phyloP scores from a whole-genome alignment of 2,113 vertebrate genomes.

The Tragulus kanchil region DNA sequence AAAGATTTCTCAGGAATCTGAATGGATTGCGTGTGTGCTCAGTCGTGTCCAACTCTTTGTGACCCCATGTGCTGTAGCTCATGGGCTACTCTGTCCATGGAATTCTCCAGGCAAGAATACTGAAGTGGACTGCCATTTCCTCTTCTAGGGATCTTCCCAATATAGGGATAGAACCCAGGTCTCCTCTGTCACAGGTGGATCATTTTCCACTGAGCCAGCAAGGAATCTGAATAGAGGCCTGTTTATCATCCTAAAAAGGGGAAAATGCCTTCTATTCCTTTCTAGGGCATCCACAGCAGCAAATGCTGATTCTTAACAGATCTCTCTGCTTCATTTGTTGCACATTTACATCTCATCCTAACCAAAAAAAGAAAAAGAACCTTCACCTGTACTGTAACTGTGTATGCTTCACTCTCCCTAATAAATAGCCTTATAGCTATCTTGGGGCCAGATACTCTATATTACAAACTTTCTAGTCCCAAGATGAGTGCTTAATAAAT shows the following conservation, averaged over 20 bases:
- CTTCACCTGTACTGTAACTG: background rate
- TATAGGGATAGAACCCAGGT: background rate
- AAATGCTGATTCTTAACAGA: background rate
- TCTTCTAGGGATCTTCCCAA: background rate
- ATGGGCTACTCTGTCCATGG: background rate
- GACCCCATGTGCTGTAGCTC: background rate
- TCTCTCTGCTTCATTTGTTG: background rate
- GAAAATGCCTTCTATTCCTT: background rate
- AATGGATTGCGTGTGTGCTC: background rate
- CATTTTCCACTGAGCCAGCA: background rate
- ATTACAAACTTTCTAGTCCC: background rate
- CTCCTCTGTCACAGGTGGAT: background rate
- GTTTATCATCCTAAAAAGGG: background rate
- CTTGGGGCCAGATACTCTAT: background rate
- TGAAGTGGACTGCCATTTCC: background rate
- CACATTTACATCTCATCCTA: background rate
- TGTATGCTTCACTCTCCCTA: background rate
- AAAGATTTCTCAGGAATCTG: background rate
- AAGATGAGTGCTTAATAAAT: background rate
- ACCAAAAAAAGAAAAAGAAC: background rate
- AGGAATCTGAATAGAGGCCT: background rate
- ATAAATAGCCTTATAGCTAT: background rate
- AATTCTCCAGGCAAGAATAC: background rate
- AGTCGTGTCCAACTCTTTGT: background rate
- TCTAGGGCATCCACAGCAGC: background rate